These are phyloP conservation scores for Leptinotarsa juncta DNA, from an alignment of 2,888 invertebrate genomes.

Conservation along the genomic window DNA sequence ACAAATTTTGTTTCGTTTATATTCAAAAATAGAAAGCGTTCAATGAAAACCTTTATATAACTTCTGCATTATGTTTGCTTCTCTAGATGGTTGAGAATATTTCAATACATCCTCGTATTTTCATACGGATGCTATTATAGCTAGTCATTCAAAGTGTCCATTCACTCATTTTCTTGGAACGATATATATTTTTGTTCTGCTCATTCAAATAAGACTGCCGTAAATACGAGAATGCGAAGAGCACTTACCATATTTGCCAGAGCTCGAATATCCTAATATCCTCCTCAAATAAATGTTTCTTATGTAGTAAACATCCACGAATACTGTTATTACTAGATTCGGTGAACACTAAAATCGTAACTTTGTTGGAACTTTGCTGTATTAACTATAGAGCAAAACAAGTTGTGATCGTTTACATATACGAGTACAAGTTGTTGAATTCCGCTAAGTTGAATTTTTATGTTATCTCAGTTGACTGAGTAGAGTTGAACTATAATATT, in stretches of 20 bases:
- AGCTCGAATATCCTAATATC: background rate
- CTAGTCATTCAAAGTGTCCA: too few species aligned
- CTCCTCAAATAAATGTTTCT: background rate
- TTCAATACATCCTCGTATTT: too few species aligned
- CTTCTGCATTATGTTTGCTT: too few species aligned
- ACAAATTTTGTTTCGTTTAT: too few species aligned
- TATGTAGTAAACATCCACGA: background rate
- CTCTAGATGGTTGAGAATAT: too few species aligned
- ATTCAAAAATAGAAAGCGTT: too few species aligned
- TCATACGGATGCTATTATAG: too few species aligned
- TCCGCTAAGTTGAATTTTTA: too few species aligned
- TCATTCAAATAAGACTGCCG: background rate
- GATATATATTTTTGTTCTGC: background rate
- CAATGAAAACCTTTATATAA: too few species aligned
- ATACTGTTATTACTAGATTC: constrained; percentile 12
- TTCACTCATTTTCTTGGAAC: too few species aligned
- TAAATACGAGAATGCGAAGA: background rate
- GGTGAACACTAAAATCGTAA: constrained; percentile 18
- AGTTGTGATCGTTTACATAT: background rate
- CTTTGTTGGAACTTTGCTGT: constrained; percentile 6
- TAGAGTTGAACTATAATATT: too few species aligned
- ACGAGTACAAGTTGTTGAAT: background rate
- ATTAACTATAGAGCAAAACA: background rate
- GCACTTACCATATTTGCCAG: background rate
- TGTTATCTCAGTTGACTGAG: too few species aligned